Base-by-base conservation (phyloP, 2,797 vertebrate species). In the Todus mexicanus region DNA sequence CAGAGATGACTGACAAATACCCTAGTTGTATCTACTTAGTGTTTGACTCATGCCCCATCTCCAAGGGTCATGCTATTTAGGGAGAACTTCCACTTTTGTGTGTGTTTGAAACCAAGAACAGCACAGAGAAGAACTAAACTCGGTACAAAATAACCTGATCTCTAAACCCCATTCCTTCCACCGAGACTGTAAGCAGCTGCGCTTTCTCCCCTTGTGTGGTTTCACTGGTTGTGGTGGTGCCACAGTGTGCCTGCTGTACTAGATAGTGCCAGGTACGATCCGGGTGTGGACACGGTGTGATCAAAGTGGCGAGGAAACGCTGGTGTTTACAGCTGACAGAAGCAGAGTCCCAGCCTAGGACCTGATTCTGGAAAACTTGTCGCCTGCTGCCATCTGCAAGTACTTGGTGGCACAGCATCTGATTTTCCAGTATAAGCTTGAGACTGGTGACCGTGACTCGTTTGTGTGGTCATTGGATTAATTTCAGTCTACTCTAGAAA, bases 371-470 rank as follows among this genome's bases (percentile, higher is more conserved):
- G 50, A 88, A 94, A 81, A 37, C 25, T 81, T 86, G 77, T 54
- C 64, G 61, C 92, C 50, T 91, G 76, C 90, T 95, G 91, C 93
- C 87, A 80, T 83, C 93, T 90, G 83, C 83, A 78, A 94, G 77
- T 57, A 5, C 35, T 86, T 57, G 15, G 43, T 50, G 35, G 80
- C 70, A 82, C 84, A 87, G 69, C 85, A 91, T 66, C 70, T 26
- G 9, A 31, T 50, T 48, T 15, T 77, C 26, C 72, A 83, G 56
- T 31, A 50, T 15, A 26, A 65, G 45, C 50, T 86, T 64, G 57
- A 65, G 66, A 17, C 15, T n/a, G 15, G 51, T 45, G 77, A 23
- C 51, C 0, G 1, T 51, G 69, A 15, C 33, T 18, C 27, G 17
- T 47, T 75, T 33, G 6, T 6, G 1, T n/a, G 26, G 53, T 38